These are phyloP conservation scores for Plectropomus leopardus DNA, from an alignment of 2,113 vertebrate species.

Conservation along the genomic window DNA sequence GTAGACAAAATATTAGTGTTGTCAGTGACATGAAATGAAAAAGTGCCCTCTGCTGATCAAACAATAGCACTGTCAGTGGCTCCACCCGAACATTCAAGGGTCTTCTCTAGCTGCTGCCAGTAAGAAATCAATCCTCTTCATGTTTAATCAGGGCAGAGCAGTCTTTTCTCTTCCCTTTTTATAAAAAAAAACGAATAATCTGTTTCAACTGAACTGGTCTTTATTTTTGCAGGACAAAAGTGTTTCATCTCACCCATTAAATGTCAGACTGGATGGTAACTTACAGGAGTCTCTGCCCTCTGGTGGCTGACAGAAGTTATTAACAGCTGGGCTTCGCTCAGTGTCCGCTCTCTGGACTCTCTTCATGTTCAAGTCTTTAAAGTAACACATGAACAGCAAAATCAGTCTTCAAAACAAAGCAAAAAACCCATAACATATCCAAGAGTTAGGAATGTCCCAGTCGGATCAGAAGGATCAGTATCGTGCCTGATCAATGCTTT, in stretches of 20 bases:
- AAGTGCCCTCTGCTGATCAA: not conserved
- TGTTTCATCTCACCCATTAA: not conserved
- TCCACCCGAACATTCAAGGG: not conserved
- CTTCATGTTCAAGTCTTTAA: slow-evolving; percentile 75
- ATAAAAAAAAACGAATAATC: no score
- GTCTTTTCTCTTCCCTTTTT: no score
- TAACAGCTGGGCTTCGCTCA: slow-evolving; percentile 29
- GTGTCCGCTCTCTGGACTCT: slow-evolving; percentile 66
- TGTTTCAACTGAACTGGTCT: no score
- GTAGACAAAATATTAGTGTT: no score
- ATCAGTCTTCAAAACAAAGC: not conserved
- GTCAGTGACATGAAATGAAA: no score
- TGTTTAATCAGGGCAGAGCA: no score
- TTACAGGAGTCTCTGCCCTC: slow-evolving; percentile 67
- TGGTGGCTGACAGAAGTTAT: slow-evolving; percentile 56
- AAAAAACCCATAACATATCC: not conserved
- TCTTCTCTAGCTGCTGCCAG: not conserved
- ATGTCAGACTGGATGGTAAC: not conserved
- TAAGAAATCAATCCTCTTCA: no score
- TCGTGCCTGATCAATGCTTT: no score
- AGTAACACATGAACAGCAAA: slow-evolving; percentile 6
- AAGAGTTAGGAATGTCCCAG: not conserved
- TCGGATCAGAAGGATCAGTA: no score
- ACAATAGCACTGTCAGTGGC: not conserved
- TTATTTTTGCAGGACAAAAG: not conserved